Evolutionary conservation across 2,797 vertebrate genomes (phyloP).

Genomic region (Crax fasciolata): DNA sequence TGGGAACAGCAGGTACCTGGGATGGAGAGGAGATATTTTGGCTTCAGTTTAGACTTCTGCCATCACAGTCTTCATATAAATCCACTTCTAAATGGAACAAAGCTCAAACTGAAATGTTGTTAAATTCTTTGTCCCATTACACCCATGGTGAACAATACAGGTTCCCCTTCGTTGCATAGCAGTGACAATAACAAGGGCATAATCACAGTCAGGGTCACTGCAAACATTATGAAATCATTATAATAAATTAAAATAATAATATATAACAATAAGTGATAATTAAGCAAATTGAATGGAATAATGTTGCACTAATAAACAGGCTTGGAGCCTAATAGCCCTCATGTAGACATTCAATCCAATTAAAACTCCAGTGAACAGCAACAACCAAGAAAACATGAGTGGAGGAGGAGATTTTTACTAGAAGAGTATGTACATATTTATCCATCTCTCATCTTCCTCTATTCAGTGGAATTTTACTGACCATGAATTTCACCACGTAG

Average conservation of each 20-base stretch:
- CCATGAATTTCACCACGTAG: neutral
- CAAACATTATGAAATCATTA: neutral
- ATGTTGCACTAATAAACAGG: constrained; percentile 45
- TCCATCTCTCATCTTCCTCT: neutral
- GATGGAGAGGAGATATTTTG: neutral
- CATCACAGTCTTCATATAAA: neutral
- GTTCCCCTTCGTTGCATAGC: neutral
- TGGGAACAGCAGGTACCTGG: neutral
- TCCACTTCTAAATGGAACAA: neutral
- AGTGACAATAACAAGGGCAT: neutral
- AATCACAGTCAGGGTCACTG: neutral
- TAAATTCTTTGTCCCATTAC: neutral
- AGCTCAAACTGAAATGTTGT: neutral
- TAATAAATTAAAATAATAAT: constrained; percentile 1
- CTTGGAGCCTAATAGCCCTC: neutral
- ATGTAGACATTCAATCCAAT: constrained; percentile 8
- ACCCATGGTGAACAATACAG: neutral
- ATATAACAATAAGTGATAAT: constrained; percentile 17
- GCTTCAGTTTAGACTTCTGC: neutral
- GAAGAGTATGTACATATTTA: neutral
- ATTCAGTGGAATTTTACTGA: neutral
- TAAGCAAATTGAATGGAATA: constrained; percentile 44
- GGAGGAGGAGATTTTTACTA: neutral
- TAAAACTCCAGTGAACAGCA: constrained; percentile 11
- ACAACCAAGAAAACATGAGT: neutral